Conservation (phyloP, 2,888 invertebrate genomes). For the Hydraecia micacea region DNA sequence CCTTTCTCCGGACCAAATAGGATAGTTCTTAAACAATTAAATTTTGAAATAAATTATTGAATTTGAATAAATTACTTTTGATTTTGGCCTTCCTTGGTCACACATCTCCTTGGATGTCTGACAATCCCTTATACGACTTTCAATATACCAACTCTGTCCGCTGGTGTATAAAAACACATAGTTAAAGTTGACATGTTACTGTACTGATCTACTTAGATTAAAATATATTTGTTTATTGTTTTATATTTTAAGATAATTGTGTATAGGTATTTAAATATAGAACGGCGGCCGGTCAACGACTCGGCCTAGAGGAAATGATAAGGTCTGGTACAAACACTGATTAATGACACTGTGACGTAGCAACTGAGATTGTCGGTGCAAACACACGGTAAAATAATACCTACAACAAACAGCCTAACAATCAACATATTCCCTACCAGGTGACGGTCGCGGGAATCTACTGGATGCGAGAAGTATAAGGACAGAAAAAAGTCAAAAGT, state of each 20-base stretch:
- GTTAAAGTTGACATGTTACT: not conserved
- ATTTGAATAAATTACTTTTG: no score
- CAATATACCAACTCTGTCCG: not conserved
- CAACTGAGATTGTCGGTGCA: slow-evolving; percentile 7
- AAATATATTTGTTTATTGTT: slow-evolving; percentile 2
- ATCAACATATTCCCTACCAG: not conserved
- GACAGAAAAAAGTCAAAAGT: no score
- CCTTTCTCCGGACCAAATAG: no score
- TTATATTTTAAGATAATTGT: slow-evolving; percentile 1
- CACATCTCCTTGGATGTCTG: not conserved
- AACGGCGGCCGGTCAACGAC: slow-evolving; percentile 46
- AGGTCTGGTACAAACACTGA: slow-evolving; percentile 37
- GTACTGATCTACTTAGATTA: not conserved
- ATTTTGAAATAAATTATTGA: no score
- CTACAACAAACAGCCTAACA: not conserved
- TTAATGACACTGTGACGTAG: slow-evolving; percentile 28
- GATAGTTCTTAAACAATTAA: no score
- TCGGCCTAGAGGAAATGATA: slow-evolving; percentile 51
- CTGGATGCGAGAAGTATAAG: no score
- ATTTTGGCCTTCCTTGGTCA: not conserved
- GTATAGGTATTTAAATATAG: slow-evolving; percentile 7
- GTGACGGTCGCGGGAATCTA: not conserved
- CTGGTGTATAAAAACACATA: not conserved
- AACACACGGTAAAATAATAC: not conserved
- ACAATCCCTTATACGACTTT: not conserved